Base-by-base conservation (phyloP, 23 tunicate genomes). In the Botrylloides violaceus region DNA sequence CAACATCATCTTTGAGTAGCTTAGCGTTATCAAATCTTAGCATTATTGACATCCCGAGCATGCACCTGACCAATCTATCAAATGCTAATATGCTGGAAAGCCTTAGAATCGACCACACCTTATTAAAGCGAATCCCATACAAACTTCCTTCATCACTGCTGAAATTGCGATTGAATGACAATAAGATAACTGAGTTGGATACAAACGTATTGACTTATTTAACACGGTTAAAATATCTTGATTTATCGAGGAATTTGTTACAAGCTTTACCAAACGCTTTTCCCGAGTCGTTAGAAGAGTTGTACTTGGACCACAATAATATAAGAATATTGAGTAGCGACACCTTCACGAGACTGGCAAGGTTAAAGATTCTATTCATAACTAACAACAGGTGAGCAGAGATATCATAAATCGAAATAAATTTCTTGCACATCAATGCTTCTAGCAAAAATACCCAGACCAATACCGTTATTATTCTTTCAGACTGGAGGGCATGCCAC, bases 401-500 rank as follows among this genome's bases (percentile, higher is more conserved):
- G 21, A 24, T n/a, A n/a, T 25, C 65, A 18, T 60, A 24, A 60
- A 60, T 20, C 21, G 27, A 1, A 20, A 24, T 59, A 9, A 59
- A 59, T n/a, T n/a, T n/a, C n/a, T n/a, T n/a, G n/a, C n/a, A n/a
- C n/a, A n/a, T n/a, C n/a, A n/a, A n/a, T n/a, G n/a, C n/a, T n/a
- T n/a, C n/a, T n/a, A n/a, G n/a, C n/a, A n/a, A n/a, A n/a, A n/a
- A n/a, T n/a, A n/a, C n/a, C n/a, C n/a, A n/a, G n/a, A n/a, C 20
- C 25, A 25, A 22, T 25, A 60, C 0, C 18, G 7, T 9, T 64
- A 27, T n/a, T 1, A 64, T 84, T 38, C 38, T 3, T 71, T 76
- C 36, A 84, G 66, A 19, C 57, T 87, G 64, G 56, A 79, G 9
- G 37, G 68, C 19, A 81, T 87, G 3, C 96, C 87, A n/a, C 34